Evolutionary conservation across 2,888 invertebrate species (phyloP).

Genomic region (Tineola bisselliella): DNA sequence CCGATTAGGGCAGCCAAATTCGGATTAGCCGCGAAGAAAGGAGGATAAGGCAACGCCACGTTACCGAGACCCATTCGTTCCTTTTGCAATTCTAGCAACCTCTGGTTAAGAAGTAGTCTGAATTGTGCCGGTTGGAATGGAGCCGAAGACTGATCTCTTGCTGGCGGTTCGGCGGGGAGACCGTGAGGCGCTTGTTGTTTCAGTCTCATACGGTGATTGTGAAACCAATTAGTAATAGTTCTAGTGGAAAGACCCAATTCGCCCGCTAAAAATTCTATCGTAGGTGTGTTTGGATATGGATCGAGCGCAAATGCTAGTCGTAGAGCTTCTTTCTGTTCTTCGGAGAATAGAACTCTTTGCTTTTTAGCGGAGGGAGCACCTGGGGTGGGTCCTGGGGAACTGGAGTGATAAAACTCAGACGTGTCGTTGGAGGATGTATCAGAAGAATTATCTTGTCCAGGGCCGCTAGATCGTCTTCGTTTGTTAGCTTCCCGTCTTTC

Average conservation of each 20-base stretch:
- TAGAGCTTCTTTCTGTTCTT: constrained; percentile 97
- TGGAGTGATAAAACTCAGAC: constrained; percentile 87
- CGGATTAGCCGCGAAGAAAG: constrained; percentile 80
- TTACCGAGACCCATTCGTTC: constrained; percentile 83
- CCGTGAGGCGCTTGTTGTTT: constrained; percentile 91
- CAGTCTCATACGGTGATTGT: constrained; percentile 98
- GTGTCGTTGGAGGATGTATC: constrained; percentile 90
- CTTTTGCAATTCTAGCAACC: constrained; percentile 87
- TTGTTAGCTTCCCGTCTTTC: constrained; percentile 93
- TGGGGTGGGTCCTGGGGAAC: constrained; percentile 78
- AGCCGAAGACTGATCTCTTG: constrained; percentile 76
- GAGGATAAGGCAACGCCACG: constrained; percentile 79
- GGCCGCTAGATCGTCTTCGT: constrained; percentile 83
- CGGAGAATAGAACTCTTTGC: constrained; percentile 95
- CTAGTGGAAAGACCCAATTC: constrained; percentile 92
- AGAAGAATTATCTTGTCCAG: constrained; percentile 86
- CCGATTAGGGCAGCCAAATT: constrained; percentile 81
- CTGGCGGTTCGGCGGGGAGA: constrained; percentile 76
- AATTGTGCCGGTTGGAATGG: constrained; percentile 94
- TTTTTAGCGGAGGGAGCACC: constrained; percentile 90
- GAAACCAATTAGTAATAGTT: constrained; percentile 99
- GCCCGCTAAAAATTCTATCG: constrained; percentile 93
- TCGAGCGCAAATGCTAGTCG: constrained; percentile 94
- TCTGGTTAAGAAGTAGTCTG: constrained; percentile 86
- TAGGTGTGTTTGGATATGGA: constrained; percentile 96